Evolutionary conservation across 2,888 invertebrate genomes (phyloP).

Genomic region (Nephrotoma appendiculata): DNA sequence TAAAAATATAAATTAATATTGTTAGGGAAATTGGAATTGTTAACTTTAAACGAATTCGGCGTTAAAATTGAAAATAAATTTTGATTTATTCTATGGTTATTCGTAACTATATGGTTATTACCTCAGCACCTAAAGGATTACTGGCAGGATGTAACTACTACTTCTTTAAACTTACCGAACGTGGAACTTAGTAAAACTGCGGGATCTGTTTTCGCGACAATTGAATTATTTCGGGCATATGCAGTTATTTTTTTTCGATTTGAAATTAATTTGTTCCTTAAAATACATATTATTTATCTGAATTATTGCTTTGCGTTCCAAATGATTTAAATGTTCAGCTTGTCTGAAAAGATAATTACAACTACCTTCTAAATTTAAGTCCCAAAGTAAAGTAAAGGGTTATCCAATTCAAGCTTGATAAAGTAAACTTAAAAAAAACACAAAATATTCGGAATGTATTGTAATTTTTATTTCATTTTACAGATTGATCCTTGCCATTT

Average conservation of each 20-base stretch:
- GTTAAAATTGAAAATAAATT: neutral
- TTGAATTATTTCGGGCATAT: neutral
- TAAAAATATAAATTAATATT: too few species aligned
- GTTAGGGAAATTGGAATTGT: too few species aligned
- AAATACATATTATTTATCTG: neutral
- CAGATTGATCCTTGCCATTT: too few species aligned
- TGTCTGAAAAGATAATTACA: neutral
- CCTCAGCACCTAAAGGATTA: neutral
- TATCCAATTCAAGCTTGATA: too few species aligned
- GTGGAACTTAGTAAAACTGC: neutral
- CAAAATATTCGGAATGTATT: too few species aligned
- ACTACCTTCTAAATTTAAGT: too few species aligned
- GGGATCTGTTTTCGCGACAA: neutral
- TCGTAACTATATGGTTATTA: neutral
- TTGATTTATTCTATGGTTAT: conserved; percentile 1
- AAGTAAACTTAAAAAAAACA: too few species aligned
- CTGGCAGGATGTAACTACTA: neutral
- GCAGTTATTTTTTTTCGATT: neutral
- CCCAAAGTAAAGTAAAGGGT: too few species aligned
- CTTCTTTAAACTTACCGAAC: neutral
- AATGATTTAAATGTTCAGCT: neutral
- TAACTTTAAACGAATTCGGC: neutral
- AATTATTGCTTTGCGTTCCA: neutral
- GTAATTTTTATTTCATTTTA: too few species aligned
- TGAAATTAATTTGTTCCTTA: neutral